Conservation (phyloP, 2,888 invertebrate species). For the Bombyx huttoni region DNA sequence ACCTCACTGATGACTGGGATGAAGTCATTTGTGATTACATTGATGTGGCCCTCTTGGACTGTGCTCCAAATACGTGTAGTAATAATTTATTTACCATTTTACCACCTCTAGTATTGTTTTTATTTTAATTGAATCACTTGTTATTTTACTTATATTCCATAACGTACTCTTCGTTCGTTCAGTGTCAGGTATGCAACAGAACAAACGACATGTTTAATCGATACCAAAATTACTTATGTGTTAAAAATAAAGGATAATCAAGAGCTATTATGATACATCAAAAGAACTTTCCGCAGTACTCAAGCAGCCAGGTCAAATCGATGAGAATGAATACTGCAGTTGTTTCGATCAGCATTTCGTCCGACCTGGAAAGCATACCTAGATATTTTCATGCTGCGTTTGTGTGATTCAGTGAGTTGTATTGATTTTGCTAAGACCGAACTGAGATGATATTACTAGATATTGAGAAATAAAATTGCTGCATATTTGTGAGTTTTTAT, state of each 20-base stretch:
- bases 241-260: neutral
- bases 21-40: constrained; percentile 54
- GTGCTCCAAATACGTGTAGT: neutral
- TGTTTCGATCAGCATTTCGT: neutral
- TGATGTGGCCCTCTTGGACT: constrained; percentile 29
- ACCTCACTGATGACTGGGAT: constrained; percentile 54
- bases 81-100: neutral
- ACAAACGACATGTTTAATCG: too few species aligned
- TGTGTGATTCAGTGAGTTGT: too few species aligned
- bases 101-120: neutral
- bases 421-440: too few species aligned
- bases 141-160: too few species aligned
- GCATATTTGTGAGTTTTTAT: too few species aligned
- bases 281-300: neutral
- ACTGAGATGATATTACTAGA: too few species aligned
- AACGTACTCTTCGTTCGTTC: too few species aligned
- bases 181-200: too few species aligned
- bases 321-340: neutral
- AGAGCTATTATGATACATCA: neutral
- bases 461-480: too few species aligned
- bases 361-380: neutral
- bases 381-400: too few species aligned
- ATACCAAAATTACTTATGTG: neutral
- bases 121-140: too few species aligned
- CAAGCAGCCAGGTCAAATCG: neutral